These are phyloP conservation scores for Sepiola atlantica DNA, from an alignment of 2,888 invertebrate species.

Conservation along the genomic window DNA sequence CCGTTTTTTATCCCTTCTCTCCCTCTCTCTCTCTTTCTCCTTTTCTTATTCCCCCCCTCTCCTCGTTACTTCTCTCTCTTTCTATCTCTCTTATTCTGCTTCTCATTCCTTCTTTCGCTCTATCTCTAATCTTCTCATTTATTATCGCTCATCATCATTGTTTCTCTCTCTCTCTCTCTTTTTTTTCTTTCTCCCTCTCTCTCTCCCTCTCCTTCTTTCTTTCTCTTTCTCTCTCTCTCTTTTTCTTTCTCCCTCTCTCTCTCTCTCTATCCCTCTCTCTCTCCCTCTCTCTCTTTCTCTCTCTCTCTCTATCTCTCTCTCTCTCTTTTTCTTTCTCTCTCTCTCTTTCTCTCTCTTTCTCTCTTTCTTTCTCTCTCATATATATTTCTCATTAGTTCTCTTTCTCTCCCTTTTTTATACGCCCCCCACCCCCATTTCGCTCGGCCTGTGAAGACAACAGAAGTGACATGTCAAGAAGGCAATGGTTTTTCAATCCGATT, in stretches of 20 bases:
- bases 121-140: no score
- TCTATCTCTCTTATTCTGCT: not conserved
- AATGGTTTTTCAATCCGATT: not conserved
- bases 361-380: no score
- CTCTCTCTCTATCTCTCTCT: no score
- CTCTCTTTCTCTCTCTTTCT: no score
- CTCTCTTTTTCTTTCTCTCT: no score
- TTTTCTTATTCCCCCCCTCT: no score
- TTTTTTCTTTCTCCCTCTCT: not conserved
- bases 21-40: no score
- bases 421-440: not conserved
- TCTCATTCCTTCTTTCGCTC: not conserved
- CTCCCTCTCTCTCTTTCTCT: not conserved
- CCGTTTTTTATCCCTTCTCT: no score
- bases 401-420: not conserved
- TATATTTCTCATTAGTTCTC: no score
- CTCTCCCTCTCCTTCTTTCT: no score
- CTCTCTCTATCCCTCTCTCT: not conserved
- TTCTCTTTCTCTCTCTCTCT: not conserved
- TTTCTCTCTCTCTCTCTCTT: not conserved
- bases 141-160: not conserved
- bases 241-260: not conserved
- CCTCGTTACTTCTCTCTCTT: not conserved
- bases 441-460: not conserved
- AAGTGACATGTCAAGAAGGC: not conserved